Percentiles rank a stretch among this genome's conserved stretches.
Evolutionary conservation across 2,888 invertebrate genomes (phyloP).

Genomic region (Brachypterus glaber): DNA sequence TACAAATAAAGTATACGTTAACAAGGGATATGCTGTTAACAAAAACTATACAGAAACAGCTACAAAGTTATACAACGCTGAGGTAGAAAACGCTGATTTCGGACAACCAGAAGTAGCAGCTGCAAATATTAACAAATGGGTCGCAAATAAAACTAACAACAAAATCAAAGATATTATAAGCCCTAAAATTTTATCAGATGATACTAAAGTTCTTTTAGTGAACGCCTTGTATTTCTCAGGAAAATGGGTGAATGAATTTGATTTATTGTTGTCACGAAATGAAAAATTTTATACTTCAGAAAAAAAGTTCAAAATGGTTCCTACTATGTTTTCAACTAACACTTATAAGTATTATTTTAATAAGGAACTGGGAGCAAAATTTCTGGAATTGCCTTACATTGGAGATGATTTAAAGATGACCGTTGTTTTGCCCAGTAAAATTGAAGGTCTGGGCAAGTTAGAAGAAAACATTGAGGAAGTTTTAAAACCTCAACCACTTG

Average conservation of each 20-base stretch:
- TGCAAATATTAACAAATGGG: constrained; percentile 34
- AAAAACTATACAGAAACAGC: constrained; percentile 49
- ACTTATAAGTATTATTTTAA: constrained; percentile 29
- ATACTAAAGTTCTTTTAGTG: constrained; percentile 30
- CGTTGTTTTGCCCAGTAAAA: constrained; percentile 27
- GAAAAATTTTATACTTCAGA: constrained; percentile 24
- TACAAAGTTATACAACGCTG: constrained; percentile 50
- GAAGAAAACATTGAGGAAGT: constrained; percentile 19
- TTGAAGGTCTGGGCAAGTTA: constrained; percentile 22
- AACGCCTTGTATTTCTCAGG: constrained; percentile 36
- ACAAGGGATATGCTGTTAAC: constrained; percentile 44
- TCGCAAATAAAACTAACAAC: constrained; percentile 32
- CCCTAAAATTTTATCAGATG: constrained; percentile 19
- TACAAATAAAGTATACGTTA: constrained; percentile 53
- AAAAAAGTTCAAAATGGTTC: constrained; percentile 24
- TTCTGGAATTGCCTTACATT: constrained; percentile 30
- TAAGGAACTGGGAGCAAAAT: constrained; percentile 27
- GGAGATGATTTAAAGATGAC: constrained; percentile 26
- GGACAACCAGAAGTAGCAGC: constrained; percentile 21
- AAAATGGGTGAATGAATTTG: constrained; percentile 27
- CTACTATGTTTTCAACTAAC: constrained; percentile 29
- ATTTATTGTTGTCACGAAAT: constrained; percentile 19
- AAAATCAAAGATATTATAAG: constrained; percentile 31
- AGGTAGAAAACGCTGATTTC: constrained; percentile 41
- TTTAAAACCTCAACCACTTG: constrained; percentile 17